Evolutionary conservation across 2,797 vertebrate genomes (phyloP).

Genomic region (Typhlichthys subterraneus): DNA sequence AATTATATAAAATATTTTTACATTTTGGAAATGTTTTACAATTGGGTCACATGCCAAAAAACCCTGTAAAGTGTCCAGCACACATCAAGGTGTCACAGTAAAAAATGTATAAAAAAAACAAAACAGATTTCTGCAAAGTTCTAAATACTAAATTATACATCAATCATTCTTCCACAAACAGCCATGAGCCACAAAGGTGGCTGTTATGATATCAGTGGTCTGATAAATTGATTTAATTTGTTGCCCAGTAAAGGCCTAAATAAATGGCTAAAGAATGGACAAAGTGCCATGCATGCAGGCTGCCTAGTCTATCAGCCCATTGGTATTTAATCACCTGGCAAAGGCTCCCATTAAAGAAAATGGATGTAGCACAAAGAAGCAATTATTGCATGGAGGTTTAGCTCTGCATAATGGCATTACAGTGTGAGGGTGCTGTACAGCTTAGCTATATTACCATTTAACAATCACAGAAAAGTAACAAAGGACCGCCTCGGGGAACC

Average conservation of each 20-base stretch:
- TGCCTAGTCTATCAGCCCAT: slow-evolving; percentile 59
- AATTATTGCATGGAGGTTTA: slow-evolving; percentile 64
- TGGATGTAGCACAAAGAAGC: slow-evolving; percentile 67
- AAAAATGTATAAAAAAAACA: no score
- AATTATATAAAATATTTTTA: no score
- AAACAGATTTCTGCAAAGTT: no score
- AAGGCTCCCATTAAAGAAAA: slow-evolving; percentile 76
- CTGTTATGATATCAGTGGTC: slow-evolving; percentile 29
- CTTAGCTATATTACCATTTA: slow-evolving; percentile 37
- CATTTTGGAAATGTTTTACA: no score
- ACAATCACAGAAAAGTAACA: slow-evolving; percentile 39
- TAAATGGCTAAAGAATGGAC: slow-evolving; percentile 60
- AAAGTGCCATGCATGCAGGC: slow-evolving; percentile 24
- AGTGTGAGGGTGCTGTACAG: slow-evolving; percentile 19
- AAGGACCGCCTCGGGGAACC: slow-evolving; percentile 21
- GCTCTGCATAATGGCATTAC: slow-evolving; percentile 61
- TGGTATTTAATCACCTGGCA: slow-evolving; percentile 74
- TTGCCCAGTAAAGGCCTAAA: slow-evolving; percentile 47
- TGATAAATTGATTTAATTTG: slow-evolving; percentile 57
- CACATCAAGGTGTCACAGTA: no score
- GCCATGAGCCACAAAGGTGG: no score
- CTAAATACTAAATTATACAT: slow-evolving; percentile 3
- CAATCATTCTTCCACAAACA: background rate
- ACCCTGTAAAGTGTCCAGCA: no score
- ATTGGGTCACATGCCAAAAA: no score